Base-by-base conservation (phyloP, 2,888 invertebrate species). In the Drosophila neonasuta region DNA sequence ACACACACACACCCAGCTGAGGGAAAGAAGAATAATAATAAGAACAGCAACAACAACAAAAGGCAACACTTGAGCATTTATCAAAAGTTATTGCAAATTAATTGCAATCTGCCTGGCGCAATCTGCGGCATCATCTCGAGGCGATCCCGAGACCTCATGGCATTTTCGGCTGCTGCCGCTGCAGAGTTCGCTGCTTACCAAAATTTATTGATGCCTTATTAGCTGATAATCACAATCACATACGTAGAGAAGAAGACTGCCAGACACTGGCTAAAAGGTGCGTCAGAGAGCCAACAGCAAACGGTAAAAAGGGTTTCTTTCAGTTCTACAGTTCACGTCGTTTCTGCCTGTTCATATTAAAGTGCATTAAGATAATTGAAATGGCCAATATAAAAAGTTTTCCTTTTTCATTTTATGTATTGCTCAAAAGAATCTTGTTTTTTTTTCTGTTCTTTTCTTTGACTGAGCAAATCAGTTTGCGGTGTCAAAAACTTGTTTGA, bases 171-270 rank as follows among this genome's bases (percentile, higher is more conserved):
- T 77, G 73, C 72, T 44, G 65, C 56, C 48, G 50, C 46, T 29
- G 55, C 51, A 10, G 58, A 32, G 10, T 10, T 56, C 59, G 77
- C 87, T 83, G 83, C 86, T 87, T 86, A 86, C 86, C 81, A 87
- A 88, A 86, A 88, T 87, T 86, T 86, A 89, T 89, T 87, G 88
- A 83, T 88, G 83, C 88, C 89, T 89, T 89, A 89, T 89, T 89
- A 89, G 87, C 87, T 83, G 89, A 89, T 89, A 89, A 89, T 89
- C 89, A 80, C 76, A 85, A 78, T 75, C 80, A 84, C 71, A 79
- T 70, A 71, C 51, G 63, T 49, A 15, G 17, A 17, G 20, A 36
- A 24, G 50, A 44, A 45, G 24, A 15, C 48, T 20, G n/a, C n/a
- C 29, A 10, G 49, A 36, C 17, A 36, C 17, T 10, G 58, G 9